Conservation (phyloP, 2,888 invertebrate genomes). For the Tryphoninae sp. region DNA sequence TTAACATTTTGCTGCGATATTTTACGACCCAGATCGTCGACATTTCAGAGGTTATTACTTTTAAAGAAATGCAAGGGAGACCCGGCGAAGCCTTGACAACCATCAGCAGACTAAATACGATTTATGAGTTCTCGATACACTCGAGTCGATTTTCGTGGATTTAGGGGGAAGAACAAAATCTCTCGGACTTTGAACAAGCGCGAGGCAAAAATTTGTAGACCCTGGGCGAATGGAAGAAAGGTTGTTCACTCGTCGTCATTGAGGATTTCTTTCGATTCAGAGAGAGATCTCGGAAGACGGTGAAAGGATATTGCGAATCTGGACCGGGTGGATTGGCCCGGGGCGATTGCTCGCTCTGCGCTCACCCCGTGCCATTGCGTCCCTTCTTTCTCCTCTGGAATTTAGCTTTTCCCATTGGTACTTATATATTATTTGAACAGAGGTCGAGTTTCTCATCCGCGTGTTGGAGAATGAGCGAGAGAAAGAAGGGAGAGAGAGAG, state of each 20-base stretch:
- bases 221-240: constrained; percentile 7
- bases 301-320: constrained; percentile 62
- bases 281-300: constrained; percentile 19
- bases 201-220: background rate
- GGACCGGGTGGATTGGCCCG: constrained; percentile 46
- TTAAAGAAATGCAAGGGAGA: no score
- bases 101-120: background rate
- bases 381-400: constrained; percentile 24
- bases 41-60: no score
- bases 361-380: constrained; percentile 15
- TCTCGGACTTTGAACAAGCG: background rate
- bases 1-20: no score
- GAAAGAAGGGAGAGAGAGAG: constrained; percentile 5
- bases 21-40: no score
- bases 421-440: constrained; percentile 62
- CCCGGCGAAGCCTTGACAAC: background rate
- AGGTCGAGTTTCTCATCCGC: constrained; percentile 52
- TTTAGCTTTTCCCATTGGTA: constrained; percentile 38
- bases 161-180: background rate
- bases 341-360: constrained; percentile 49
- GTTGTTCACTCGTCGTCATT: constrained; percentile 31
- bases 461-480: constrained; percentile 12
- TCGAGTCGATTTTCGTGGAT: background rate
- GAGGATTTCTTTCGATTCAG: constrained; percentile 38
- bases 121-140: background rate